Base-by-base conservation (phyloP, 2,888 invertebrate genomes). In the Pocota personata region DNA sequence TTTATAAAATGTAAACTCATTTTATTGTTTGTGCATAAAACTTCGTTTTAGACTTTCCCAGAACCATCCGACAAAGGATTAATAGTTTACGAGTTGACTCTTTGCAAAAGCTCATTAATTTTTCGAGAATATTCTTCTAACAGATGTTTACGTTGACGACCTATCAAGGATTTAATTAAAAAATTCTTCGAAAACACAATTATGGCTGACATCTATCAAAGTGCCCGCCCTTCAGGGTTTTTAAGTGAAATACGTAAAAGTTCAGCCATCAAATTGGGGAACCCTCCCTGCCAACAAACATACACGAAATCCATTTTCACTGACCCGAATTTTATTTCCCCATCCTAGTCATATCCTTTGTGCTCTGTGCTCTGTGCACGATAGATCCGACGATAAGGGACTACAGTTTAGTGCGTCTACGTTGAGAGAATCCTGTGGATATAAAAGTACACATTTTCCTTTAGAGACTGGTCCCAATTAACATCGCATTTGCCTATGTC, bases 81-180 rank as follows among this genome's bases (percentile, higher is more conserved):
- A 50, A 30, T 50, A 46, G 66, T 50, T 66, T 50, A 50, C 50
- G 66, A 66, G 35, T 50, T 16, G 66, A 35, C 21, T 27, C 14
- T 0, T 4, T 5, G 12, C 46, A 14, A 48, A n/a, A 32, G 30
- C n/a, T 32, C 32, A 16, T 19, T 30, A 8, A 4, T 12, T 14
- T 19, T 24, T n/a, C 21, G 48, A 21, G 48, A 21, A 48, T 55
- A n/a, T 30, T 6, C 12, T 43, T 46, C 32, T 10, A 30, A n/a
- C 37, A 37, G 40, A 62, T 55, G 52, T 14, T 37, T 21, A 3
- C 40, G 40, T 73, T 73, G 62, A 40, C 37, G 37, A 24, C 37
- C 52, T 10, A 27, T 62, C 60, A 73, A 62, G 46, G 16, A 1
- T 57, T 64, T 75, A 57, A 75, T 64, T 75, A 55, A 57, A 55